Base-by-base conservation (phyloP, 2,113 vertebrate species). In the Sprattus sprattus region DNA sequence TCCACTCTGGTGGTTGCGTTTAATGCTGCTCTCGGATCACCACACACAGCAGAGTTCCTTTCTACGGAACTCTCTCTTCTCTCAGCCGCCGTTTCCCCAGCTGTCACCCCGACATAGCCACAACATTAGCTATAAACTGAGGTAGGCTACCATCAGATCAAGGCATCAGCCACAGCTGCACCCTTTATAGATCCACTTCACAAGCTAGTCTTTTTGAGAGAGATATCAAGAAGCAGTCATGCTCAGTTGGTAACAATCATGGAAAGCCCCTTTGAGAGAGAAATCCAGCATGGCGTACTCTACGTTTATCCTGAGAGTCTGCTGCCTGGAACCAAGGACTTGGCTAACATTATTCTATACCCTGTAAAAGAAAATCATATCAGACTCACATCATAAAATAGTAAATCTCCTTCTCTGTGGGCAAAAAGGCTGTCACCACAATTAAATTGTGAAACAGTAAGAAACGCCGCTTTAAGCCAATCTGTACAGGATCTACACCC, bases 11-110 rank as follows among this genome's bases (percentile, higher is more conserved):
- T 67, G 84, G 87, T 87, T 82, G 86, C 86, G 80, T 60, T 85
- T 75, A 90, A 88, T 82, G 87, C 82, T 57, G 86, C 39, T 20
- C 71, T 71, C 83, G 28, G 85, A 16, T 78, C 80, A 81, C 71
- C 32, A 15, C 25, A 13, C 71, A 39, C 71, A n/a, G n/a, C 32
- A 78, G 15, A 78, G 20, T 5, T 32, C 71, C 32, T 13, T 13
- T 32, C 71, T 6, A 39, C 28, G 13, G 25, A 32, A 1, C 71
- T 28, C 71, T 18, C 71, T 78, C 71, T 4, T 0, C 28, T 78
- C 71, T 15, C 28, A 16, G 10, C 32, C 71, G 25, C 9, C 32
- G 11, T 78, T 3, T 78, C 71, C 32, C 71, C 32, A 16, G 25
- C 71, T 78, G 25, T 71, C 28, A 71, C 64, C 9, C 64, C 9